A percentile compares a stretch with the other conserved stretches of the same genome.
These are phyloP conservation scores for Rattus rattus DNA, from an alignment of 2,113 vertebrate species.

Conservation along the genomic window DNA sequence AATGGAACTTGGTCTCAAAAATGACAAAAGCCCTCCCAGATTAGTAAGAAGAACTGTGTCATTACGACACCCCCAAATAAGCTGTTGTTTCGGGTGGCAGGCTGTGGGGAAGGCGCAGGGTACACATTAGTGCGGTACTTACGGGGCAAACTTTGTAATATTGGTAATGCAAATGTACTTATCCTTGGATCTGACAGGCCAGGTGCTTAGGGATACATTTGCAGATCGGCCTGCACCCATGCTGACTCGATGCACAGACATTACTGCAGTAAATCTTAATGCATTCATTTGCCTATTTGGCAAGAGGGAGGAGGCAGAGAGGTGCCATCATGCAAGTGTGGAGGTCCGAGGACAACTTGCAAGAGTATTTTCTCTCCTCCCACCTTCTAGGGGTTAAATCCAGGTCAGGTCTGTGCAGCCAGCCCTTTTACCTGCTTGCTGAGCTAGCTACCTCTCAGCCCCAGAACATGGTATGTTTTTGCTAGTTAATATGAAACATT, in stretches of 20 bases:
- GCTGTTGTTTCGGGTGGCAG: neutral
- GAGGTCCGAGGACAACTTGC: neutral
- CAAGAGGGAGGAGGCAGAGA: neutral
- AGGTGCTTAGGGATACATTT: neutral
- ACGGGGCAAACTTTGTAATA: neutral
- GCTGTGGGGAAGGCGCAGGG: neutral
- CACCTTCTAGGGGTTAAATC: neutral
- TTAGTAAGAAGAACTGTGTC: constrained; percentile 40
- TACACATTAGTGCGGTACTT: neutral
- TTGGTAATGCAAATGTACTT: neutral
- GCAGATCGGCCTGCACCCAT: neutral
- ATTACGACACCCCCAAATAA: neutral
- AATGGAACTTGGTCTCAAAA: neutral
- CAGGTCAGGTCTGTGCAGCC: neutral
- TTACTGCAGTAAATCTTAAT: neutral
- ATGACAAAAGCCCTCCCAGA: neutral
- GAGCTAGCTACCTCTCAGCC: neutral
- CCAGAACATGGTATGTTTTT: neutral
- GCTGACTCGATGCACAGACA: neutral
- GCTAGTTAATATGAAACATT: neutral
- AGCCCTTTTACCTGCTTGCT: neutral
- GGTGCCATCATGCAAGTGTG: no score
- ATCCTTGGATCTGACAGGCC: neutral
- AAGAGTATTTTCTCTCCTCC: neutral
- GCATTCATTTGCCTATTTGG: neutral